Evolutionary conservation across 2,113 vertebrate genomes (phyloP), one percentile per base, ranked within the genome.

Genomic region (Tachysurus fulvidraco): DNA sequence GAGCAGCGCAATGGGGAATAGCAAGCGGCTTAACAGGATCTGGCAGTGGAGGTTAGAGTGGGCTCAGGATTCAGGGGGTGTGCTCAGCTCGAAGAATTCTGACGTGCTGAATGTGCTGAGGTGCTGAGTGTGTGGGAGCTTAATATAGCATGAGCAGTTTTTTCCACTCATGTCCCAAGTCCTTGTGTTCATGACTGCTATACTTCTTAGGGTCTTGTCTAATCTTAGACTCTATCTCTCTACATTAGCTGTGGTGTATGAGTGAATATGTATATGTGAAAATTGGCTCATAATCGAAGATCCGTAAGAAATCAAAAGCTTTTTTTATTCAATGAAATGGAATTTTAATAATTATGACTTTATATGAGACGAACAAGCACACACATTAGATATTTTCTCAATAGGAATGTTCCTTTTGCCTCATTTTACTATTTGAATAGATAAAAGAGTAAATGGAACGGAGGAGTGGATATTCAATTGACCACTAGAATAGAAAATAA

Each of bases 71-170:
- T 67, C 64, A 55, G 44, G 44, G 44, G 54, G 57, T 71, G 77
- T 28, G 52, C 28, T 30, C 4, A 14, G 50, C 78, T 86, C 36
- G 6, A 71, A 25, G 41, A 73, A 82, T 23, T 46, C 64, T 73
- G 52, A 80, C n/a, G 30, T 28, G 52, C 36, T 65, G 59, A 85
- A 64, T 55, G 62, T 0, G 14, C 44, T 5, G 60, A 67, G 77
- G 84, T 79, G 84, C 84, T 80, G 84, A 86, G 76, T 80, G 84
- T 62, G 65, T 80, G 50, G 46, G 62, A 86, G 77, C 84, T 85
- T 64, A 67, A 85, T 67, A 85, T 65, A 85, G 84, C 59, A 55
- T 52, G 83, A 84, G 36, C 67, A 41, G 21, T 30, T 64, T 84
- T 85, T 78, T 85, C n/a, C 50, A 69, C 78, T 60, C 54, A 71